phyloP scores from a whole-genome alignment of 2,113 vertebrate genomes.

The Dromas ardeola region DNA sequence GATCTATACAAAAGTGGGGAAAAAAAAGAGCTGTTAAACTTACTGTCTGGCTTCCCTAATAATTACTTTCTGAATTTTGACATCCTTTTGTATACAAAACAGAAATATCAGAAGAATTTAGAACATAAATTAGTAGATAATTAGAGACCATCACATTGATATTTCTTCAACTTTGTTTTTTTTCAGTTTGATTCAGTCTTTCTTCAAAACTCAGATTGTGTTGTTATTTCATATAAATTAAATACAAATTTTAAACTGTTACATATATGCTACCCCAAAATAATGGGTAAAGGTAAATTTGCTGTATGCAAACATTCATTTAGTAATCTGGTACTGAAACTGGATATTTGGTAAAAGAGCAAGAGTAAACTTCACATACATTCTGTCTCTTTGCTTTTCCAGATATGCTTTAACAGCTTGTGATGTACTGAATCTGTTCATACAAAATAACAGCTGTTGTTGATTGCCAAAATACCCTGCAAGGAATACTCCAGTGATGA shows the following conservation, averaged over 20 bases:
- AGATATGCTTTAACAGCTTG: constrained; percentile 20
- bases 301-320: neutral
- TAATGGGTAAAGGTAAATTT: neutral
- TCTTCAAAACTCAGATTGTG: neutral
- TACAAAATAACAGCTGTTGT: neutral
- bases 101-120: neutral
- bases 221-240: neutral
- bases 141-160: neutral
- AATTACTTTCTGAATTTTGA: neutral
- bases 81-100: neutral
- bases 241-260: neutral
- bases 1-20: neutral
- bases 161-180: neutral
- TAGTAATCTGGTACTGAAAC: neutral
- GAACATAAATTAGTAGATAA: neutral
- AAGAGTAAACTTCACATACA: neutral
- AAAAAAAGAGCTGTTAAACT: neutral
- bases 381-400: neutral
- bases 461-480: constrained; percentile 10
- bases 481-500: neutral
- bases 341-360: neutral
- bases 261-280: neutral
- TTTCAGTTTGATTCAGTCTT: neutral
- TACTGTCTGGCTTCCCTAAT: neutral
- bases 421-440: constrained; percentile 15